phyloP scores from a whole-genome alignment of 2,888 invertebrate genomes.

The Dynastes grantii region DNA sequence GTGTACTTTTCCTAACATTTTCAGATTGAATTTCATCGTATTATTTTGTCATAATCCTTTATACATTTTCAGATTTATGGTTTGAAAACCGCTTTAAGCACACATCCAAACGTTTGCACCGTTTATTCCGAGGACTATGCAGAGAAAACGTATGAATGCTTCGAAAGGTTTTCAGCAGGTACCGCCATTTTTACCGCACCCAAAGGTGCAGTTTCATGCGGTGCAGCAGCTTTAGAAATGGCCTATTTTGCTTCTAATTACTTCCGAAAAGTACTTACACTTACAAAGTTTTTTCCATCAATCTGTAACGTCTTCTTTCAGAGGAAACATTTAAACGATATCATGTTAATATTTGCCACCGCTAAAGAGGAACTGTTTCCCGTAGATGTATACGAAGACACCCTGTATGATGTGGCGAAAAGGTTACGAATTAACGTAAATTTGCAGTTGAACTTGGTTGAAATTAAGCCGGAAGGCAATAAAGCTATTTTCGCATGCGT shows the following conservation, averaged over 20 bases:
- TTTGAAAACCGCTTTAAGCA: constrained; percentile 73
- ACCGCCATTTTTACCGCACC: constrained; percentile 45
- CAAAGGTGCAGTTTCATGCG: constrained; percentile 1
- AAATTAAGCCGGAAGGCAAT: constrained; percentile 20
- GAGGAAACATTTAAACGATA: constrained; percentile 25
- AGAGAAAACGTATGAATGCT: constrained; percentile 39
- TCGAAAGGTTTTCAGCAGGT: constrained; percentile 20
- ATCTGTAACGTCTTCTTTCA: neutral
- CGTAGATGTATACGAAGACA: constrained; percentile 30
- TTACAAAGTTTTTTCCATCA: neutral
- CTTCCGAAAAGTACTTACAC: constrained; percentile 23
- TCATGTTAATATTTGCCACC: constrained; percentile 23
- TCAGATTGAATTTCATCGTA: neutral
- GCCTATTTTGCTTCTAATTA: constrained; percentile 45
- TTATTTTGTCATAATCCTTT: neutral
- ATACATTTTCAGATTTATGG: constrained; percentile 80
- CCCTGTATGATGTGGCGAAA: constrained; percentile 26
- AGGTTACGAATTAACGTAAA: constrained; percentile 17
- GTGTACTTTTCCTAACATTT: too few relatives aligned
- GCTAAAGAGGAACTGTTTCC: constrained; percentile 26
- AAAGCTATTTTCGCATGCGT: constrained; percentile 36
- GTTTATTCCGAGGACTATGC: constrained; percentile 31
- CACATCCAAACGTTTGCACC: constrained; percentile 27
- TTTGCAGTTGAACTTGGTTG: constrained; percentile 23
- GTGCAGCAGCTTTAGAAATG: constrained; percentile 27